phyloP scores from a whole-genome alignment of 2,113 vertebrate species.

The Gasterosteus aculeatus region DNA sequence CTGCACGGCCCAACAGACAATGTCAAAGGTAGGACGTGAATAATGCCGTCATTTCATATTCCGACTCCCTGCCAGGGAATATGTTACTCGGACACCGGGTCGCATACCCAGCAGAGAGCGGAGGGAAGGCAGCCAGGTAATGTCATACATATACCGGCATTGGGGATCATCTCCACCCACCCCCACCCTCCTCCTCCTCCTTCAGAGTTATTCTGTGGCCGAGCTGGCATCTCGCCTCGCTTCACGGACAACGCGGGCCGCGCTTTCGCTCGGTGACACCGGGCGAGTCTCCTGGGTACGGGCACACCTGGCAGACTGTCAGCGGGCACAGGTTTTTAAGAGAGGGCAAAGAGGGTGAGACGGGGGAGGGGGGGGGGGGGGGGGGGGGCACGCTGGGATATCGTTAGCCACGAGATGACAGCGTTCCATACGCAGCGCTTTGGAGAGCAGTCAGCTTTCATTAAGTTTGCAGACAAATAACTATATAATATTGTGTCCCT shows the following conservation, averaged over 20 bases:
- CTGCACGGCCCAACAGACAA: constrained; percentile 66
- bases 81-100: constrained; percentile 76
- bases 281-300: constrained; percentile 75
- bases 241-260: constrained; percentile 46
- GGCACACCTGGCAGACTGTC: constrained; percentile 81
- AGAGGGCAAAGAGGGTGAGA: constrained; percentile 56
- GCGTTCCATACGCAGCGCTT: constrained; percentile 30
- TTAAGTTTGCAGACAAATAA: constrained; percentile 5
- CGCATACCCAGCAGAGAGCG: constrained; percentile 73
- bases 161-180: constrained; percentile 53
- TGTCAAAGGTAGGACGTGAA: constrained; percentile 80
- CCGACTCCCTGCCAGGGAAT: constrained; percentile 78
- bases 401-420: constrained; percentile 22
- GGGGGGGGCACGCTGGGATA: constrained; percentile 31
- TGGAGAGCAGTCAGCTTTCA: constrained; percentile 16
- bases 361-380: constrained; percentile 20
- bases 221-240: constrained; percentile 55
- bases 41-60: constrained; percentile 77
- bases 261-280: constrained; percentile 64
- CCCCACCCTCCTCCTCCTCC: neutral
- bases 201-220: constrained; percentile 59
- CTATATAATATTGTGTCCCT: neutral
- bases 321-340: constrained; percentile 64
- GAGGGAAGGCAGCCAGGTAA: constrained; percentile 78
- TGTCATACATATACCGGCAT: constrained; percentile 73